Base-by-base conservation (phyloP, 2,113 vertebrate species). In the Cryptomyrus ogoouensis region DNA sequence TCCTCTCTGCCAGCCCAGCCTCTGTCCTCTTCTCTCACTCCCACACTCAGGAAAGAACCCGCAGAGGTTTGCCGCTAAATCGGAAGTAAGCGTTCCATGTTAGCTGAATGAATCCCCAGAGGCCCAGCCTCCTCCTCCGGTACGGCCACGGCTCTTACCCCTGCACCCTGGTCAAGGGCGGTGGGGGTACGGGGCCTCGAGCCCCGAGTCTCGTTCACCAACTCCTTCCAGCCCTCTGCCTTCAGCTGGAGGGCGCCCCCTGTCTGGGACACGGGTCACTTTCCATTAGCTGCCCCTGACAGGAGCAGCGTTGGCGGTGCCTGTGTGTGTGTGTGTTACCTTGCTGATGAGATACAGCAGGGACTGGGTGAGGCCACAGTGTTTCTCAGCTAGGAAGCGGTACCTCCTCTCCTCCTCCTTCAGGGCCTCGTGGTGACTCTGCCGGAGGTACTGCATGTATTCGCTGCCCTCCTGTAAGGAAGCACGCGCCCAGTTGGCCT, bases 331-430 rank as follows among this genome's bases (percentile, higher is more conserved):
- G 80, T 83, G 12, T 56, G 12, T 90, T 42, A 96, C 96, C 96
- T 96, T 96, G 92, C 94, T 96, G 87, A 96, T 93, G 52, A 96
- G 94, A 89, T 95, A 96, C 10, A 96, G 91, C 6, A 96, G 93
- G 1, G 96, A 95, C 92, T 96, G 96, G n/a, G 94, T 95, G 77
- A 96, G 95, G 46, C 95, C 93, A 86, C 97, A 97, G 94, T 99
- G 98, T 92, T 98, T 99, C 93, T 99, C 98, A 0, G 97, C 97
- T 91, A 99, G 93, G 94, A 99, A 99, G 56, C 98, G 98, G 88
- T 99, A 99, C 89, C 98, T 96, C 39, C 98, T 96, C 92, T 97
- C 98, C 94, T 99, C 97, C 91, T 99, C 98, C 92, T 96, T 96
- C 77, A 98, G 96, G 0, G 98, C 98, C 0, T 97, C 97, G 56